Evolutionary conservation across 2,113 vertebrate genomes (phyloP).

Genomic region (Gallinago undulata): DNA sequence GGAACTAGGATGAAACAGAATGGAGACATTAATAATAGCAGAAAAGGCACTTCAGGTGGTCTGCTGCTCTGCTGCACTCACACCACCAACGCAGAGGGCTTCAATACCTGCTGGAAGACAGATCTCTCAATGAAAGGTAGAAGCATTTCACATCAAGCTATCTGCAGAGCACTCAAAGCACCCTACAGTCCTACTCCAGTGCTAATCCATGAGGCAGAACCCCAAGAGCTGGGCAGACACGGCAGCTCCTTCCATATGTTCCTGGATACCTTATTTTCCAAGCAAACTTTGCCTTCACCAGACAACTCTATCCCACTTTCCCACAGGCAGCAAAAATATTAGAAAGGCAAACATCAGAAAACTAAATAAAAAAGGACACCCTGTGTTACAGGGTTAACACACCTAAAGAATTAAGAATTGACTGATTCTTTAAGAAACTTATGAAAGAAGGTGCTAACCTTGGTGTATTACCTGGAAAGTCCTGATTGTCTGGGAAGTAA

Average conservation of each 20-base stretch:
- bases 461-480: constrained; percentile 82
- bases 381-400: neutral
- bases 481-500: constrained; percentile 90
- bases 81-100: neutral
- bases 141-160: neutral
- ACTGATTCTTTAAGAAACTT: neutral
- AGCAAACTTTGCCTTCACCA: neutral
- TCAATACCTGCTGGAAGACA: neutral
- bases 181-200: neutral
- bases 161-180: neutral
- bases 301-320: neutral
- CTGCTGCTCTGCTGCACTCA: neutral
- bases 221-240: neutral
- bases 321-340: neutral
- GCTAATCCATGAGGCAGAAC: neutral
- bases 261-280: neutral
- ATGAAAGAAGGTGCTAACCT: constrained; percentile 49
- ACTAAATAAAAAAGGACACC: neutral
- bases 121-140: neutral
- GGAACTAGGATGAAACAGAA: constrained; percentile 79
- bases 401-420: neutral
- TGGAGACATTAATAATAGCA: neutral
- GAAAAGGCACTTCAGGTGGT: neutral
- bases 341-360: neutral
- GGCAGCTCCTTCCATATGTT: neutral